Evolutionary conservation across 2,888 invertebrate genomes (phyloP), one percentile per base, ranked within the genome.

Genomic region (Cancer borealis): DNA sequence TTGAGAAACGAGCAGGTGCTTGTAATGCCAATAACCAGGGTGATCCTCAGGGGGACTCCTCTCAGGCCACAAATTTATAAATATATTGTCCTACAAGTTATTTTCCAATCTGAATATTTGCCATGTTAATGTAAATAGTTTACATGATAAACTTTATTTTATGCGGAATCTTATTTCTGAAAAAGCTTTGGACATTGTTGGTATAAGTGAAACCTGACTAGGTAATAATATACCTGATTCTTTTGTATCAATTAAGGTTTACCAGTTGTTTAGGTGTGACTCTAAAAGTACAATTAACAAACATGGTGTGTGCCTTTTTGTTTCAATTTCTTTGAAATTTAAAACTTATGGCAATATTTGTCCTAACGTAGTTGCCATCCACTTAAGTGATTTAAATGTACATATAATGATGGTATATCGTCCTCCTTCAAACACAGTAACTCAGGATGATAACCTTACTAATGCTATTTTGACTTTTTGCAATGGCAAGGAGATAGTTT

Each of bases 371-470:
- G 17, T 66, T 66, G 66, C 10, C 17, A 21, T 3, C 17, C 17
- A 66, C 6, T 66, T 88, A n/a, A n/a, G n/a, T n/a, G 88, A 88
- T 8, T 47, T 88, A 47, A 88, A 45, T 47, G n/a, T 91, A 30
- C 14, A 54, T 91, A 60, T 14, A 45, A 88, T 45, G 46, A 45
- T 45, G 88, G 47, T 88, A 47, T 47, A n/a, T n/a, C 46, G n/a
- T 10, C 21, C 46, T 45, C 47, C 39, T 88, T 45, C 47, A 21
- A 88, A 88, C 45, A 47, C 17, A 17, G 17, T 17, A 66, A 17
- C 17, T 21, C 6, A 12, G 6, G 66, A 88, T 45, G 6, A 39
- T 39, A n/a, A 47, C 1, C 45, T n/a, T 8, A 88, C 6, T 10
- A 47, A 3, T 30, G n/a, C 21, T 39, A n/a, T 46, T 10, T 10